Conservation (phyloP, 2,797 vertebrate species). For the Micromesistius poutassou region DNA sequence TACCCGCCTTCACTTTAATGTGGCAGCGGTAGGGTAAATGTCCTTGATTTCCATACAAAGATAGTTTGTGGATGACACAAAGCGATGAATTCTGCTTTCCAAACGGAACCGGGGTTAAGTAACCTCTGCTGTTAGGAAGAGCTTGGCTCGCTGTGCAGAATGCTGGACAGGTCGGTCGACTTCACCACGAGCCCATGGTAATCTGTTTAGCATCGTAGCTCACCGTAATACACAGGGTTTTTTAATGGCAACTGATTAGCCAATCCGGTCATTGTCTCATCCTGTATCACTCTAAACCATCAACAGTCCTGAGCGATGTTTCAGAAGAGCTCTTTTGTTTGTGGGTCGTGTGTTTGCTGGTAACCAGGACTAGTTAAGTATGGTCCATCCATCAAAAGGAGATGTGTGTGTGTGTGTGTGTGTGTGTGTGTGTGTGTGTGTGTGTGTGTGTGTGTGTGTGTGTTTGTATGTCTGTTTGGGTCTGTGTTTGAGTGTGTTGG, state of each 20-base stretch:
- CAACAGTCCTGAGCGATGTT: constrained; percentile 3
- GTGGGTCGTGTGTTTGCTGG: neutral
- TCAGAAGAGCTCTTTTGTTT: neutral
- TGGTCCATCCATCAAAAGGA: constrained; percentile 62
- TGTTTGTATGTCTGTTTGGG: constrained; percentile 49
- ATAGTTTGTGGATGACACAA: constrained; percentile 58
- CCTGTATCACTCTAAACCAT: neutral
- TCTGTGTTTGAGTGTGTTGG: constrained; percentile 32
- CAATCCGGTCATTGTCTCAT: neutral
- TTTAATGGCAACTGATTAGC: neutral
- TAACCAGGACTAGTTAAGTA: constrained; percentile 38
- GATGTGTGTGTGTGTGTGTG: constrained; percentile 51
- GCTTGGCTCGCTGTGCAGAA: neutral
- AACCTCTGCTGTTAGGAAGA: constrained; percentile 21
- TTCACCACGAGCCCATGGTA: neutral
- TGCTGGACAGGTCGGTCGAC: neutral
- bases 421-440: neutral
- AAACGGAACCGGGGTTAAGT: constrained; percentile 54
- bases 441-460: neutral
- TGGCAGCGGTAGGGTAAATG: constrained; percentile 80
- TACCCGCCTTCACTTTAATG: constrained; percentile 81
- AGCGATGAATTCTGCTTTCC: constrained; percentile 69
- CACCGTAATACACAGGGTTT: constrained; percentile 1
- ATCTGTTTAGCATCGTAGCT: neutral
- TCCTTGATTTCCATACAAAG: constrained; percentile 74